phyloP scores from a whole-genome alignment of 2,113 vertebrate genomes.

The Amia ocellicauda region DNA sequence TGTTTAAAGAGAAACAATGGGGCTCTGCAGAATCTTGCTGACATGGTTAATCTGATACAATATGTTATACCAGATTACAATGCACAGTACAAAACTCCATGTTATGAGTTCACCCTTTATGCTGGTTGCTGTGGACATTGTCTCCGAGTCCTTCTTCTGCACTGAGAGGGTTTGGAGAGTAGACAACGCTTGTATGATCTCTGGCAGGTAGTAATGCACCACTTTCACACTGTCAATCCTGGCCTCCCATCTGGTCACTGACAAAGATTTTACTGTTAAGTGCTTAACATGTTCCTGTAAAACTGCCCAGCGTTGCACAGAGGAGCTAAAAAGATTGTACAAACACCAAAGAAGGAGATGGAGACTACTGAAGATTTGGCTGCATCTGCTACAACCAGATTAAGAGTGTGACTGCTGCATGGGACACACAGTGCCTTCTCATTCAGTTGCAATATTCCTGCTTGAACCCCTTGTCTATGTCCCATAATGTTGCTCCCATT shows the following conservation, averaged over 20 bases:
- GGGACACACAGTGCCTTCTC: constrained; percentile 26
- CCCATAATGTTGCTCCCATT: constrained; percentile 25
- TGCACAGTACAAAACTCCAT: constrained; percentile 23
- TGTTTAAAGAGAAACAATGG: constrained; percentile 22
- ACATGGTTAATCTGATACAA: constrained; percentile 25
- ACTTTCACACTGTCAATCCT: constrained; percentile 25
- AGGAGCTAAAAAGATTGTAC: constrained; percentile 19
- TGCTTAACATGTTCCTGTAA: constrained; percentile 24
- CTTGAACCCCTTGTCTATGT: constrained; percentile 20
- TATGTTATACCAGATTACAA: constrained; percentile 21
- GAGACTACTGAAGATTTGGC: constrained; percentile 25
- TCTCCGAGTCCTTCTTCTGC: constrained; percentile 28
- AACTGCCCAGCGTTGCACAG: constrained; percentile 24
- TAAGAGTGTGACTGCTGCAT: constrained; percentile 30
- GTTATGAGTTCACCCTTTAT: constrained; percentile 19
- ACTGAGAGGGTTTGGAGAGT: constrained; percentile 15
- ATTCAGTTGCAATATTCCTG: constrained; percentile 25
- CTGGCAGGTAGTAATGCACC: constrained; percentile 20
- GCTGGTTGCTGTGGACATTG: constrained; percentile 24
- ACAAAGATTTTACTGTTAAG: constrained; percentile 26
- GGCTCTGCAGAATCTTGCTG: constrained; percentile 15
- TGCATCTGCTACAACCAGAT: constrained; percentile 29
- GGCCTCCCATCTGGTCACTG: constrained; percentile 27
- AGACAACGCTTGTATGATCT: constrained; percentile 25
- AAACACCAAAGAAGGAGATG: no score